Evolutionary conservation across 2,797 vertebrate genomes (phyloP).

Genomic region (Allobates femoralis): DNA sequence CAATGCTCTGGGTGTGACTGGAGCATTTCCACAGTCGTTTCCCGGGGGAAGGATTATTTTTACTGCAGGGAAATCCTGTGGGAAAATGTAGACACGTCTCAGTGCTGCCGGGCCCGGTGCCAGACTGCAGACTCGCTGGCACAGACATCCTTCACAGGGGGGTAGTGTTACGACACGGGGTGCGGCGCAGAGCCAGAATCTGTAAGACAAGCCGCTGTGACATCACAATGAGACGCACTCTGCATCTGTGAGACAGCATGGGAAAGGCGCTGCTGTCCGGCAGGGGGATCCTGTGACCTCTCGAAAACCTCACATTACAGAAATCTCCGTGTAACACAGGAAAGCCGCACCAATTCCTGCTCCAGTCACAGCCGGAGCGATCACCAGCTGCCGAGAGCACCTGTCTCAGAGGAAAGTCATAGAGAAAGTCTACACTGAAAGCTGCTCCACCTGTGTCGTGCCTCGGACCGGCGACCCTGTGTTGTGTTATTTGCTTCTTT

Average conservation of each 20-base stretch:
- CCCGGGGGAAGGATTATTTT: background rate
- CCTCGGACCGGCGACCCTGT: too few relatives aligned
- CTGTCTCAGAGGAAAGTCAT: too few relatives aligned
- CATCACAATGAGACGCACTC: constrained; percentile 14
- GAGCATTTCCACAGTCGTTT: background rate
- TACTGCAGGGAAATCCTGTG: background rate
- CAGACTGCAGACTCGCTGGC: background rate
- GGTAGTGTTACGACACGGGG: constrained; percentile 3
- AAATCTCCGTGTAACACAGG: background rate
- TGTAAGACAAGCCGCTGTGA: background rate
- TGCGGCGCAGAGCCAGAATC: background rate
- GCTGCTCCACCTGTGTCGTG: too few relatives aligned
- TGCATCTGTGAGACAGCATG: constrained; percentile 16
- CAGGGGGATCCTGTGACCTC: background rate
- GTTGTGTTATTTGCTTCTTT: too few relatives aligned
- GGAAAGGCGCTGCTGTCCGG: background rate
- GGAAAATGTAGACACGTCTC: background rate
- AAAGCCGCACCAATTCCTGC: background rate
- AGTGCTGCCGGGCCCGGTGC: background rate
- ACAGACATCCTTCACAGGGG: background rate
- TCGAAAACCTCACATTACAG: background rate
- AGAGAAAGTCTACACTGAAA: too few relatives aligned
- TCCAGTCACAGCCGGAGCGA: background rate
- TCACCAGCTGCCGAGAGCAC: too few relatives aligned
- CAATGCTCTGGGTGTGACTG: background rate